Percentiles rank a stretch among this genome's conserved stretches.
These are phyloP conservation scores for Corbicula japonica DNA, from an alignment of 2,888 invertebrate genomes.

Conservation along the genomic window DNA sequence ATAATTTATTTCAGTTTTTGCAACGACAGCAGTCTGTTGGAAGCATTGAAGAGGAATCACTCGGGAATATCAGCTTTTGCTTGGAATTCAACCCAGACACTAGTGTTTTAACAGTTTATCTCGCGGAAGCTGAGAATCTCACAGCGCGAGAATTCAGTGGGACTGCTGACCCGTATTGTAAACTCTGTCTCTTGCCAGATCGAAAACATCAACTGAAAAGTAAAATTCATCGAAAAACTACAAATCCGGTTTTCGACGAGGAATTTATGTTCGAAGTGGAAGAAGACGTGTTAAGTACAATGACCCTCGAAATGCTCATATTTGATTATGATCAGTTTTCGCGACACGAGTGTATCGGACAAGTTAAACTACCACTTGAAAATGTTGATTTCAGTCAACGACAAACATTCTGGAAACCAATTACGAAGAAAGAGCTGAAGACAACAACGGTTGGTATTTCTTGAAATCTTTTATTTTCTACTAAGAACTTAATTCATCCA, in stretches of 20 bases:
- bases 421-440: slow-evolving; percentile 79
- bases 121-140: slow-evolving; percentile 89
- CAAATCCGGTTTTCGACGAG: slow-evolving; percentile 91
- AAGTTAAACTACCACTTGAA: slow-evolving; percentile 88
- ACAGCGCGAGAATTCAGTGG: slow-evolving; percentile 81
- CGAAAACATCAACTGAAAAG: slow-evolving; percentile 78
- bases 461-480: too few relatives aligned
- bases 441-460: slow-evolving; percentile 27
- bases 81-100: slow-evolving; percentile 90
- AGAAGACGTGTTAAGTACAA: slow-evolving; percentile 87
- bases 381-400: slow-evolving; percentile 89
- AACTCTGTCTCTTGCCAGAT: slow-evolving; percentile 97
- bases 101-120: slow-evolving; percentile 89
- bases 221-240: slow-evolving; percentile 89
- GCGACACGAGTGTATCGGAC: slow-evolving; percentile 90
- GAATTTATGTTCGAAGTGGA: slow-evolving; percentile 90
- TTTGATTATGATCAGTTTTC: slow-evolving; percentile 90
- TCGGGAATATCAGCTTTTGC: slow-evolving; percentile 90
- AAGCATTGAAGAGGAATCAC: slow-evolving; percentile 87
- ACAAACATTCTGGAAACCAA: slow-evolving; percentile 89
- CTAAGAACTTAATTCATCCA: too few relatives aligned
- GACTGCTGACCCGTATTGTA: slow-evolving; percentile 89
- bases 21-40: slow-evolving; percentile 79
- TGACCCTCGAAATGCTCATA: slow-evolving; percentile 89
- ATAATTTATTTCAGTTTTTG: slow-evolving; percentile 59